These are phyloP conservation scores for Lamproptera curius DNA, from an alignment of 2,888 invertebrate genomes.

Conservation along the genomic window DNA sequence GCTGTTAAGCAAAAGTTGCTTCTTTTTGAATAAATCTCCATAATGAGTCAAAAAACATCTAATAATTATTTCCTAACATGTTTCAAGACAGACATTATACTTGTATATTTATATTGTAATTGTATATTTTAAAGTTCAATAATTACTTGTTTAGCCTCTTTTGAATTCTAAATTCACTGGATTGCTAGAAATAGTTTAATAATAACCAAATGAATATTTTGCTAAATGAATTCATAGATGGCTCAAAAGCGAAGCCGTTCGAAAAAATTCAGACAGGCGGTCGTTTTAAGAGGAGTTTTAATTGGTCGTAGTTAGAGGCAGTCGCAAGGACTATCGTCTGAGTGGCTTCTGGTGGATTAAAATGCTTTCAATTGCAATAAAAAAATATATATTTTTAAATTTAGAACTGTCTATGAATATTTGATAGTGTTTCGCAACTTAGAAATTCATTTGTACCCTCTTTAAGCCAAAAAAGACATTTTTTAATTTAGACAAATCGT, in stretches of 20 bases:
- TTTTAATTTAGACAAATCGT: too few relatives aligned
- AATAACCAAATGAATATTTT: background rate
- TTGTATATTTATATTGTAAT: too few relatives aligned
- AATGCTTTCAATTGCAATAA: background rate
- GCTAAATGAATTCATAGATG: background rate
- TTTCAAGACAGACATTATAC: too few relatives aligned
- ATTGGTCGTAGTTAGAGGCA: background rate
- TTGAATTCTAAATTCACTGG: too few relatives aligned
- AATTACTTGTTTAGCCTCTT: too few relatives aligned
- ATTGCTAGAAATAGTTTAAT: too few relatives aligned
- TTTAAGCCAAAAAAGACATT: too few relatives aligned
- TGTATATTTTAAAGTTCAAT: too few relatives aligned
- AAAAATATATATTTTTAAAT: background rate
- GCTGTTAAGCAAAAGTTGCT: background rate
- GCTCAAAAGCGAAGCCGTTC: background rate
- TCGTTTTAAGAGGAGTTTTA: background rate
- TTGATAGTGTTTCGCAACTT: background rate
- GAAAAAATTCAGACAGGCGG: background rate
- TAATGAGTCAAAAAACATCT: background rate
- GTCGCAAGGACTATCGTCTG: slow-evolving; percentile 2
- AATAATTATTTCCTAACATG: too few relatives aligned
- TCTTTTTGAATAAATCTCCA: background rate
- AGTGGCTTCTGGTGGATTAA: background rate
- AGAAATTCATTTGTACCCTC: too few relatives aligned
- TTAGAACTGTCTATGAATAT: background rate